Conservation (phyloP, 2,113 vertebrate species). For the Theropithecus gelada region DNA sequence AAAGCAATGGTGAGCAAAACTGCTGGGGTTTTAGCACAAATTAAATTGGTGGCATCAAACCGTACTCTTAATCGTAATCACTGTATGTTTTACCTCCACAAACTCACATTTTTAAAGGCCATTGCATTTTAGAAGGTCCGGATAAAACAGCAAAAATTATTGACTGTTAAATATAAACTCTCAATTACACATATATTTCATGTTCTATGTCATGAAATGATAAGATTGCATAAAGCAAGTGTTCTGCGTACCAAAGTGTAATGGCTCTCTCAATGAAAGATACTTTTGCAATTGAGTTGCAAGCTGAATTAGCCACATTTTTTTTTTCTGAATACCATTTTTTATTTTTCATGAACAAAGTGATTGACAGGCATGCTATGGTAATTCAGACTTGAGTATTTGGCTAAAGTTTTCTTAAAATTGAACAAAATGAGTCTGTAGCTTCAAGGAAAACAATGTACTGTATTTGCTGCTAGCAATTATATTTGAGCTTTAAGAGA, state of each 20-base stretch:
- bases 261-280: not conserved
- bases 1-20: not conserved
- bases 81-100: not conserved
- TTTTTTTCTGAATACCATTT: not conserved
- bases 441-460: not conserved
- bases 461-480: not conserved
- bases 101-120: not conserved
- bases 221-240: not conserved
- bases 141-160: not conserved
- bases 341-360: not conserved
- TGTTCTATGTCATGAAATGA: not conserved
- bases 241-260: not conserved
- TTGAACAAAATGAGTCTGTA: not conserved
- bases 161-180: not conserved
- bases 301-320: not conserved
- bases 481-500: not conserved
- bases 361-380: not conserved
- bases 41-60: not conserved
- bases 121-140: not conserved
- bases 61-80: not conserved
- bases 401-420: not conserved
- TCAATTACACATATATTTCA: not conserved
- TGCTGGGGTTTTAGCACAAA: not conserved
- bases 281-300: not conserved
- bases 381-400: not conserved